phyloP scores from a whole-genome alignment of 2,113 vertebrate genomes.

The Thamnophis sirtalis region DNA sequence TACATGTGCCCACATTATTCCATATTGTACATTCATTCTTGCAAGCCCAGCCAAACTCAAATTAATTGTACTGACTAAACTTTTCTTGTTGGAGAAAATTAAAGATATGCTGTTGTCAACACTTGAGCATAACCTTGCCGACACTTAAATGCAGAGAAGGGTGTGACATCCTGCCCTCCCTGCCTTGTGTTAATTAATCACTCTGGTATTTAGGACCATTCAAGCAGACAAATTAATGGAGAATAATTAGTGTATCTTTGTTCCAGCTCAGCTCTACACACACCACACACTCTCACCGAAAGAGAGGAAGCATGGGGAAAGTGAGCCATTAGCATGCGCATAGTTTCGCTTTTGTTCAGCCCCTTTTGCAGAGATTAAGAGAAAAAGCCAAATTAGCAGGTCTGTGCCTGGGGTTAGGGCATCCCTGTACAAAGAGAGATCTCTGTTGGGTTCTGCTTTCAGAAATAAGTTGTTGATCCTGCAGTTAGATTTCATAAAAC shows the following conservation, averaged over 20 bases:
- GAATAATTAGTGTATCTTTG: conserved; percentile 96
- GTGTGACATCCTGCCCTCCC: conserved; percentile 91
- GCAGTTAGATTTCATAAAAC: conserved; percentile 66
- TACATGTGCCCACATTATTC: conserved; percentile 62
- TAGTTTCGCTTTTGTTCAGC: conserved; percentile 75
- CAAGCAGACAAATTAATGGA: conserved; percentile 91
- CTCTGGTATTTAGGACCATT: conserved; percentile 92
- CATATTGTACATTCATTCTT: conserved; percentile 64
- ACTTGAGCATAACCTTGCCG: conserved; percentile 81
- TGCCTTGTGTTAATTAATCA: conserved; percentile 93
- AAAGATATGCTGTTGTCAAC: conserved; percentile 84
- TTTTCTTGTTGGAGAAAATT: conserved; percentile 79
- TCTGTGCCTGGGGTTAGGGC: conserved; percentile 76
- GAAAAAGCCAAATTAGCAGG: conserved; percentile 81
- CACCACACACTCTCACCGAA: conserved; percentile 73
- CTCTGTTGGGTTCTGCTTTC: conserved; percentile 74
- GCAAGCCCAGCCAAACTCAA: conserved; percentile 70
- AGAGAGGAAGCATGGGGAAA: conserved; percentile 74
- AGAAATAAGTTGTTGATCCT: conserved; percentile 67
- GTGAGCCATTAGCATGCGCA: conserved; percentile 89
- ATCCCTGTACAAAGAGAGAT: conserved; percentile 68
- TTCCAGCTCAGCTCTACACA: conserved; percentile 80
- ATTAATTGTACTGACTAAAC: conserved; percentile 81
- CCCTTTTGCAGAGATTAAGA: conserved; percentile 79
- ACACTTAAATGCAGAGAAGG: conserved; percentile 81